A percentile compares a stretch with the other conserved stretches of the same genome.
Conservation (phyloP, 2,888 invertebrate genomes). For the Papilio elwesi region DNA sequence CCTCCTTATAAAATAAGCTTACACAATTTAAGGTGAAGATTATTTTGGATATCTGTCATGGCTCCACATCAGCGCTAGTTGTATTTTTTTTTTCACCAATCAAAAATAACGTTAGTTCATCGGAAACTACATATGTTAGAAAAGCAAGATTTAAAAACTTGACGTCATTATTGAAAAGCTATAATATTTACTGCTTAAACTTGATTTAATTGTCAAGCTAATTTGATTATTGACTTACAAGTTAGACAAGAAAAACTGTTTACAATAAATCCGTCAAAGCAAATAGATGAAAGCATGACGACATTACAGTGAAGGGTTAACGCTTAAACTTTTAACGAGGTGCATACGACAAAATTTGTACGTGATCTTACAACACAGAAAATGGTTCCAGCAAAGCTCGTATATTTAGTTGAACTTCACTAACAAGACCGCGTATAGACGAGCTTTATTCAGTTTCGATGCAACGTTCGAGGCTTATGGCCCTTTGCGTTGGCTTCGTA, state of each 20-base stretch:
- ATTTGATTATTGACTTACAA: background rate
- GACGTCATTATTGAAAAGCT: too few species aligned
- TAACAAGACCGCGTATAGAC: background rate
- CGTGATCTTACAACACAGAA: constrained; percentile 29
- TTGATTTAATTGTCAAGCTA: background rate
- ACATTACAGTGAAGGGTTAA: background rate
- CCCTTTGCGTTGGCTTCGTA: background rate
- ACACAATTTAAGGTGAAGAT: too few species aligned
- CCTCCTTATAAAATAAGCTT: too few species aligned
- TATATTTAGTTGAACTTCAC: constrained; percentile 1
- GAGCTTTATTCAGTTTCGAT: background rate
- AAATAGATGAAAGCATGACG: background rate
- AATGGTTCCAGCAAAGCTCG: constrained; percentile 5
- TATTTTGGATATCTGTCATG: too few species aligned
- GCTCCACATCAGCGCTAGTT: too few species aligned
- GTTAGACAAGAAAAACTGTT: background rate
- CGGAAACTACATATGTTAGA: too few species aligned
- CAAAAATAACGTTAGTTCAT: too few species aligned
- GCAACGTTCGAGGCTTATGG: constrained; percentile 7
- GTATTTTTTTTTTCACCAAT: too few species aligned
- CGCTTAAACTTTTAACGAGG: constrained; percentile 32
- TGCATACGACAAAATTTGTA: constrained; percentile 21
- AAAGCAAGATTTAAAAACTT: too few species aligned
- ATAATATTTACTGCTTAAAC: too few species aligned
- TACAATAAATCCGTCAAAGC: too few species aligned